Conservation (phyloP, 2,797 vertebrate species). For the Sylvia borin region DNA sequence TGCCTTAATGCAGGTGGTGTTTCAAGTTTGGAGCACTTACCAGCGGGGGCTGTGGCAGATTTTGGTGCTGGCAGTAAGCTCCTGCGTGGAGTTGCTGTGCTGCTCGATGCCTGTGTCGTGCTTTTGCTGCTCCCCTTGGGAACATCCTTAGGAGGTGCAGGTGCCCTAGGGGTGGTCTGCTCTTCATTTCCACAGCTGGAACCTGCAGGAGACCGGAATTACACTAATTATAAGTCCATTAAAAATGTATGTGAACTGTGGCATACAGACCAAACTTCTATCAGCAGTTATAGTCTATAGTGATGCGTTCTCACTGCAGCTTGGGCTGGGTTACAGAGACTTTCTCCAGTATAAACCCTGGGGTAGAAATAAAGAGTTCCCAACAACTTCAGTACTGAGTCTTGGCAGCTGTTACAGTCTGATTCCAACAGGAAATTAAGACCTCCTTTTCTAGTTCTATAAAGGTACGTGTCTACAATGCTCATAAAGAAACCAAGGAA, state of each 20-base stretch:
- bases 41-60: constrained; percentile 73
- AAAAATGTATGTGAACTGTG: constrained; percentile 60
- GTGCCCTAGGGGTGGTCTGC: constrained; percentile 70
- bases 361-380: background rate
- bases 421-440: background rate
- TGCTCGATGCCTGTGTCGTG: constrained; percentile 70
- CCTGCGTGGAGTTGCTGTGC: constrained; percentile 78
- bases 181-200: constrained; percentile 82
- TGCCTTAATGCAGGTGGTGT: background rate
- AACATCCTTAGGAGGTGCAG: constrained; percentile 74
- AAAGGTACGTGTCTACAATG: background rate
- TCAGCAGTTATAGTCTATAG: background rate
- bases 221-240: constrained; percentile 65
- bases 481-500: background rate
- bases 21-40: constrained; percentile 70
- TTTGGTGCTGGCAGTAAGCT: constrained; percentile 85
- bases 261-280: background rate
- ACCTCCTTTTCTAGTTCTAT: background rate
- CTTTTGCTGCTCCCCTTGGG: constrained; percentile 71
- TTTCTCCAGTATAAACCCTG: background rate
- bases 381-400: background rate
- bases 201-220: constrained; percentile 74
- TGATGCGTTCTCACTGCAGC: background rate
- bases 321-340: background rate
- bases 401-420: background rate